These are phyloP conservation scores for Acinonyx jubatus DNA, from an alignment of 2,113 vertebrate genomes.

Conservation along the genomic window DNA sequence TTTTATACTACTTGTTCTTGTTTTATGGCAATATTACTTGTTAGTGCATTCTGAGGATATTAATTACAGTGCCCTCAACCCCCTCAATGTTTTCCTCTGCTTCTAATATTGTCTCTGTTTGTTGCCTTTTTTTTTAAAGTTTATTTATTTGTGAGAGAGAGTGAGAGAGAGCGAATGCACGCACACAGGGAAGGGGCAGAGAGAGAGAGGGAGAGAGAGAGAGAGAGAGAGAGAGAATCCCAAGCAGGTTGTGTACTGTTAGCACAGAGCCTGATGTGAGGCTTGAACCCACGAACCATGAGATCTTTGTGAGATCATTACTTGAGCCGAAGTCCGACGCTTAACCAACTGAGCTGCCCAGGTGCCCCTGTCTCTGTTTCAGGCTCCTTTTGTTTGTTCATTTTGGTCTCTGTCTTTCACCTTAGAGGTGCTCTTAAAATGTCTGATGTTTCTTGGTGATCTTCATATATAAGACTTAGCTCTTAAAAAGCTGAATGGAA, in stretches of 20 bases:
- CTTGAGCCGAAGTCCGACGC: too few species aligned
- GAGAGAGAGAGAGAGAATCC: too few species aligned
- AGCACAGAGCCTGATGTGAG: too few species aligned
- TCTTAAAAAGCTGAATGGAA: not conserved
- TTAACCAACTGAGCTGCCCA: too few species aligned
- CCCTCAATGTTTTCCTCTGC: not conserved
- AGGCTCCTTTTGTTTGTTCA: not conserved
- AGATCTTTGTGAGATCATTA: too few species aligned
- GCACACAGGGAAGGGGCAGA: too few species aligned
- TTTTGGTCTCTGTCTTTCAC: not conserved
- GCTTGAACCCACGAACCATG: too few species aligned
- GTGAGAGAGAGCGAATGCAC: too few species aligned
- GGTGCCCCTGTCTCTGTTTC: not conserved
- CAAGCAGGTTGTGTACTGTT: too few species aligned
- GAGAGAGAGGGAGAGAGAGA: too few species aligned
- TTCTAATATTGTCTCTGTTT: not conserved
- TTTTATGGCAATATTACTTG: not conserved
- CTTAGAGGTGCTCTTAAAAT: not conserved
- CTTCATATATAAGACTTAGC: not conserved
- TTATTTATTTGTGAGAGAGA: too few species aligned
- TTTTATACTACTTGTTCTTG: not conserved
- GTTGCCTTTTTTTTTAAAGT: too few species aligned
- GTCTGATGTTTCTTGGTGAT: slow-evolving; percentile 8
- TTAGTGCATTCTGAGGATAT: not conserved
- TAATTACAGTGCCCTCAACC: not conserved